Base-by-base conservation (phyloP, 2,113 vertebrate species). In the Oenanthe oenanthe region DNA sequence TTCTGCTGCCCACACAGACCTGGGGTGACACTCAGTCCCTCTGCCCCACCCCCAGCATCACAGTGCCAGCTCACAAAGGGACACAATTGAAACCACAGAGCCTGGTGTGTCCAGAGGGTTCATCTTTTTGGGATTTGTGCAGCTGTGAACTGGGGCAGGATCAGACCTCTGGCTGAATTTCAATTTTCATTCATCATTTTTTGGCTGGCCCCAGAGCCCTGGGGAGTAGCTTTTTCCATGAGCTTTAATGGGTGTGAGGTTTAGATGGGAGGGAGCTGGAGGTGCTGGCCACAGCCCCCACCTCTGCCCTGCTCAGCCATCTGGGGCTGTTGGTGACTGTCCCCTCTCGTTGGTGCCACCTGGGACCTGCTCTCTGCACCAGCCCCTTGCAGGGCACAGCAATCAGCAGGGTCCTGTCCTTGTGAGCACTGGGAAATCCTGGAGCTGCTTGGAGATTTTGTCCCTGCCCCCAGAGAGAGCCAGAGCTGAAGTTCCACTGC, bases 51-150 rank as follows among this genome's bases (percentile, higher is more conserved):
- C n/a, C 47, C 2, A 1, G 11, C 22, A 25, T 13, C 7, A 1
- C n/a, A 16, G 22, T 36, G 31, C 47, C 70, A 47, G 74, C 48
- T 51, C 36, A n/a, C 0, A 0, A 22, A 71, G 67, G 45, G 70
- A 50, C 2, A 1, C 1, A 1, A 6, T 70, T 65, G 74, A n/a
- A 58, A 29, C n/a, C 0, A 0, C 0, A 1, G 38, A 81, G 61
- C 21, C 57, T 60, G 54, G 26, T 1, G 1, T 14, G 12, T 53
- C 43, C n/a, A 6, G 20, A 19, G 50, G 60, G 29, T 34, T 82
- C 50, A 14, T 43, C 24, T n/a, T 22, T 29, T 15, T 2, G 1
- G 77, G 87, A 66, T 85, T 85, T 65, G 58, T 70, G 81, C 24
- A 14, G 51, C 88, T 36, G 47, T 56, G 74, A 53, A 45, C 2